A percentile compares a stretch with the other conserved stretches of the same genome.
phyloP scores from a whole-genome alignment of 2,797 vertebrate genomes.

The Buceros bicornis region DNA sequence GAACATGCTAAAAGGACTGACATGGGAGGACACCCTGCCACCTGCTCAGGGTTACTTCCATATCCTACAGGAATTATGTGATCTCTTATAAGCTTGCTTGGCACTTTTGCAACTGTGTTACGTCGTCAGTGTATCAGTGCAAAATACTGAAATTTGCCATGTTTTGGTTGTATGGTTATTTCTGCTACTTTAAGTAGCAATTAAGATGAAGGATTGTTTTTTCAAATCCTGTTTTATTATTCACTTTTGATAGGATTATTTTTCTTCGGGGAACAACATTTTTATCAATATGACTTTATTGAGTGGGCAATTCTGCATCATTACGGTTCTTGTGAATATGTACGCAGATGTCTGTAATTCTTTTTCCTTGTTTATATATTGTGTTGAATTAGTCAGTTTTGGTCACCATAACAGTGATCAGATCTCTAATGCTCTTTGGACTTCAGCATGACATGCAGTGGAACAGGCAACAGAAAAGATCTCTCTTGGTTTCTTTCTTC shows the following conservation, averaged over 20 bases:
- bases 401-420: background rate
- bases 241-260: background rate
- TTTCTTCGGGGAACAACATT: background rate
- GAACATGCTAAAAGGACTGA: background rate
- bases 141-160: background rate
- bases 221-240: background rate
- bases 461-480: background rate
- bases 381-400: background rate
- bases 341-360: background rate
- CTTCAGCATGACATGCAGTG: background rate
- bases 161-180: background rate
- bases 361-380: background rate
- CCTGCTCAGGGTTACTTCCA: background rate
- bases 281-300: background rate
- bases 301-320: background rate
- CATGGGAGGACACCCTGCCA: background rate
- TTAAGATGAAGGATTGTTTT: background rate
- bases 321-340: background rate
- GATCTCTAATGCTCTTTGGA: background rate
- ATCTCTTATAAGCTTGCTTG: background rate
- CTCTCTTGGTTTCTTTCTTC: background rate
- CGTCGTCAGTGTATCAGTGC: background rate
- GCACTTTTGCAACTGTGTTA: background rate
- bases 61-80: background rate
- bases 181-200: background rate